phyloP scores from a whole-genome alignment of 1,140 invertebrate species.

The Mylabris phalerata region DNA sequence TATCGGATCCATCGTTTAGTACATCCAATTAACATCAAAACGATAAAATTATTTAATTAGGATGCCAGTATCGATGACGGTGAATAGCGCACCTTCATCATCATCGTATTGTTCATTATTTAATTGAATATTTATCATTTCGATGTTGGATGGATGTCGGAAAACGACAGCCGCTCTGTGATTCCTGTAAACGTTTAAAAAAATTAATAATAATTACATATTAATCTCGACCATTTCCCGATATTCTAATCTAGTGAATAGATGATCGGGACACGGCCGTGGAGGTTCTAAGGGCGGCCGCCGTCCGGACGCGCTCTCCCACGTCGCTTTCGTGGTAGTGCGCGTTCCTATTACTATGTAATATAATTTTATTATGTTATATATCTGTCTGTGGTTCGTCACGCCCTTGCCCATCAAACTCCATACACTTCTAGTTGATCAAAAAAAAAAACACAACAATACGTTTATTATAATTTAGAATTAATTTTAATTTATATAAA shows the following conservation, averaged over 20 bases:
- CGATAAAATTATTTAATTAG: too few relatives aligned
- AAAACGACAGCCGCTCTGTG: not conserved
- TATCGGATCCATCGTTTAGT: constrained; percentile 34
- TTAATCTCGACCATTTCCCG: constrained; percentile 1
- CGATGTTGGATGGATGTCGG: not conserved
- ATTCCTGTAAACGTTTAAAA: not conserved
- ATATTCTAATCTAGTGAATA: constrained; percentile 11
- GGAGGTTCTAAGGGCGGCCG: constrained; percentile 4
- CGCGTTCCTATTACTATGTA: constrained; percentile 34
- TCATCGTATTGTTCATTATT: not conserved
- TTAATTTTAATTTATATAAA: not conserved
- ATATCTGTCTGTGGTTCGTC: constrained; percentile 33
- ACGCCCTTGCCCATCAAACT: constrained; percentile 35
- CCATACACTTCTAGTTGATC: constrained; percentile 37
- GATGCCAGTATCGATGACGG: not conserved
- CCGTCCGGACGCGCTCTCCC: constrained; percentile 17
- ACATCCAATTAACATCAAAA: too few relatives aligned
- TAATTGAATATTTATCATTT: not conserved
- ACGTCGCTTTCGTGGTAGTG: constrained; percentile 22
- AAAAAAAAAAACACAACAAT: constrained; percentile 13
- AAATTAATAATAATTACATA: too few relatives aligned
- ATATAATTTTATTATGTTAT: constrained; percentile 30
- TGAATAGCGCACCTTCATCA: constrained; percentile 1
- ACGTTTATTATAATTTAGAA: too few relatives aligned
- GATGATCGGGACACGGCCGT: not conserved